phyloP scores from a whole-genome alignment of 2,113 vertebrate species.

The Probosciger aterrimus region DNA sequence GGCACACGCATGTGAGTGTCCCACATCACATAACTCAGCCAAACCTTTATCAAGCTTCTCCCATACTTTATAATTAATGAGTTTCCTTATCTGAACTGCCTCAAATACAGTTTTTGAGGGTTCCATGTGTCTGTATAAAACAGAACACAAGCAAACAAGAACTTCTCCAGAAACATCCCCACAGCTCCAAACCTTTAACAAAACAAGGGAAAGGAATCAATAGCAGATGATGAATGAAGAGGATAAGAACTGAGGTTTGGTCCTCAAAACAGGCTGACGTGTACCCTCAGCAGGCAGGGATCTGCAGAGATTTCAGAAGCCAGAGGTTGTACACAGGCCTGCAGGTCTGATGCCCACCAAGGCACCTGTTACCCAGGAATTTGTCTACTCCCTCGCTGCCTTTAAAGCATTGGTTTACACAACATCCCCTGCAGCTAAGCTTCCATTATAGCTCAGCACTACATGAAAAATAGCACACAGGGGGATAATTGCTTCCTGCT shows the following conservation, averaged over 20 bases:
- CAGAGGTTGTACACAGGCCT: background rate
- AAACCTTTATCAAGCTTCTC: background rate
- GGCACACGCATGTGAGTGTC: background rate
- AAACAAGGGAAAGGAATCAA: background rate
- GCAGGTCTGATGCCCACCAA: background rate
- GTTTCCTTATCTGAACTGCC: background rate
- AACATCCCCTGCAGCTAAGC: too few relatives aligned
- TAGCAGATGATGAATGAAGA: fast-evolving
- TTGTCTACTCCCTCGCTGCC: background rate
- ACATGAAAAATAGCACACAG: fast-evolving
- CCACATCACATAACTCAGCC: background rate
- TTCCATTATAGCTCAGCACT: background rate
- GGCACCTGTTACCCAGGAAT: background rate
- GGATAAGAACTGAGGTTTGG: background rate
- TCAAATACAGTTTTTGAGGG: background rate
- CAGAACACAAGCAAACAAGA: background rate
- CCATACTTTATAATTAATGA: fast-evolving
- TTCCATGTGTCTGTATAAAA: background rate
- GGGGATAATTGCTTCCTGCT: background rate
- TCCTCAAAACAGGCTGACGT: fast-evolving
- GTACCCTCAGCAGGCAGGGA: background rate
- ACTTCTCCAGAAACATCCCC: background rate
- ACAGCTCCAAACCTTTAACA: background rate
- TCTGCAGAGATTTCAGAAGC: background rate
- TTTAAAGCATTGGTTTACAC: fast-evolving